Base-by-base conservation (phyloP, 2,888 invertebrate genomes). In the Stenodema calcarata region DNA sequence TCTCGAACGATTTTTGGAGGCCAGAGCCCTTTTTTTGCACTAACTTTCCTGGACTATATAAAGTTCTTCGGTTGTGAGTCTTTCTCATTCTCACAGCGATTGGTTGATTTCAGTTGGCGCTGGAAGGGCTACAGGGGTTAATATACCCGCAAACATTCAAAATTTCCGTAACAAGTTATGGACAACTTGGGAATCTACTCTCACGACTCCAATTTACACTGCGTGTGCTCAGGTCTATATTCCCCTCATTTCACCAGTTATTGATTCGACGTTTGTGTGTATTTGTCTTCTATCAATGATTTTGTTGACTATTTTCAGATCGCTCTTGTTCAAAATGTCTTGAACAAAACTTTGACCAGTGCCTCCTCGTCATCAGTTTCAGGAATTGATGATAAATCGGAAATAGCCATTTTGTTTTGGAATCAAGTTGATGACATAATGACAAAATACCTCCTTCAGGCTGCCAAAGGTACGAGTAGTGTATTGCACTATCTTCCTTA, bases 171-270 rank as follows among this genome's bases (percentile, higher is more conserved):
- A 92, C 62, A 93, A 95, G 90, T 93, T 98, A 6, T 98, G 98
- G 98, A 94, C 95, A 88, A 97, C 96, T 89, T 93, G 98, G 90
- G 97, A 98, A 90, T 95, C 95, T 91, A 92, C 97, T 11, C 95
- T 97, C 90, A 95, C 96, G 90, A 94, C 94, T 87, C 94, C 95
- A 87, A 93, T 96, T 62, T 95, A 93, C 89, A 93, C 93, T 87
- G 93, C 94, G 89, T 96, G 96, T 90, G 93, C 94, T 88, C 96
- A 96, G 91, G 94, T 94, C 4, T 79, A 23, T 3, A 42, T 42
- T 9, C 44, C 16, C 44, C 16, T 44, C 14, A 9, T 44, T 16
- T 44, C 16, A 16, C 44, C 16, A 44, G 42, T 6, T 42, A 42
- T 12, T 44, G 11, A 44, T 44, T 44, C 16, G 11, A 9, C 44